phyloP scores from a whole-genome alignment of 2,797 vertebrate genomes.

The Botia almorhae region DNA sequence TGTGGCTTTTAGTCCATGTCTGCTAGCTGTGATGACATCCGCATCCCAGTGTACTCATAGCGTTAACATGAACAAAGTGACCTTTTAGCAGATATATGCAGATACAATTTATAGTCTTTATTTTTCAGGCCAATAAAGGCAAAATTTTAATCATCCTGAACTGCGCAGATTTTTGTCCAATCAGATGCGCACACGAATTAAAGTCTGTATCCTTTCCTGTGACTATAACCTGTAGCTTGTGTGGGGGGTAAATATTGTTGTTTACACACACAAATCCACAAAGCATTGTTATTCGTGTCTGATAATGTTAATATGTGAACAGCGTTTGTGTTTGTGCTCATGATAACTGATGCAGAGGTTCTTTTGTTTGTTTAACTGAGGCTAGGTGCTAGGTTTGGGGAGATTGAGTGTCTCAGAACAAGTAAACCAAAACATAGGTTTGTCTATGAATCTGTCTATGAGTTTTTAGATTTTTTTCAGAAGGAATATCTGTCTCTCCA shows the following conservation, averaged over 20 bases:
- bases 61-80: background rate
- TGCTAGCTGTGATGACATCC: too few species aligned
- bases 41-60: background rate
- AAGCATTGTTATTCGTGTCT: background rate
- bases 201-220: too few species aligned
- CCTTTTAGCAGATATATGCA: background rate
- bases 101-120: background rate
- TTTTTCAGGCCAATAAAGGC: too few species aligned
- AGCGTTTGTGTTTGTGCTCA: background rate
- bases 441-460: background rate
- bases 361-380: background rate
- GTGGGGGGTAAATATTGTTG: too few species aligned
- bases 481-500: slow-evolving; percentile 1
- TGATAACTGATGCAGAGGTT: background rate
- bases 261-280: background rate
- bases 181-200: too few species aligned
- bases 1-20: background rate
- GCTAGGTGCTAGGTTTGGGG: background rate
- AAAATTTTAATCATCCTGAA: background rate
- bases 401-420: background rate
- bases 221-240: too few species aligned
- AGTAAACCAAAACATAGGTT: background rate
- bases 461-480: background rate
- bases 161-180: background rate
- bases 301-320: background rate